Conservation (phyloP, 1,140 invertebrate genomes). For the Aricia agestis region DNA sequence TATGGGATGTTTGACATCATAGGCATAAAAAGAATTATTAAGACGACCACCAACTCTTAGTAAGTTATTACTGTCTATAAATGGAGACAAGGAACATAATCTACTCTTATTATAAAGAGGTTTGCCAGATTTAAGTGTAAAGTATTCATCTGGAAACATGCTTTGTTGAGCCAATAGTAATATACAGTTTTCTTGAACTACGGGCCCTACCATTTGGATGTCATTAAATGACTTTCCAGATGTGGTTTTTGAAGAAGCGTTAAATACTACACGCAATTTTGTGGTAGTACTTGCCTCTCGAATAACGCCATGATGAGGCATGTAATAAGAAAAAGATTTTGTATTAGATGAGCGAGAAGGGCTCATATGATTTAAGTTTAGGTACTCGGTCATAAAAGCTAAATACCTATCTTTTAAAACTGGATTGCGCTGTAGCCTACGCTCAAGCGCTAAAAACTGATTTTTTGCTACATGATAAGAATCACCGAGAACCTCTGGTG, state of each 20-base stretch:
- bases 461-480: constrained; percentile 27
- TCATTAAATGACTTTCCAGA: neutral
- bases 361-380: neutral
- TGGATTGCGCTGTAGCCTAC: neutral
- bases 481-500: constrained; percentile 22
- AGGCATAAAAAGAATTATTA: constrained; percentile 31
- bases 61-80: constrained; percentile 26
- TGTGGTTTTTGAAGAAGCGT: neutral
- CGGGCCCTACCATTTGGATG: constrained; percentile 18
- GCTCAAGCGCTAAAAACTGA: constrained; percentile 22
- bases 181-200: constrained; percentile 17
- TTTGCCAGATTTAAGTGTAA: constrained; percentile 19
- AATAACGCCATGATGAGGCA: constrained; percentile 13
- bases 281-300: neutral
- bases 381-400: neutral
- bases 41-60: constrained; percentile 34
- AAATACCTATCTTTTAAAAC: neutral
- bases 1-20: constrained; percentile 31
- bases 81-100: constrained; percentile 23
- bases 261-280: constrained; percentile 13
- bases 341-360: neutral
- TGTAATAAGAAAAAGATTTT: neutral
- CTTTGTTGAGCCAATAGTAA: neutral
- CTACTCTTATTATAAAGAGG: constrained; percentile 20
- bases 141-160: constrained; percentile 20